Evolutionary conservation across 2,888 invertebrate species (phyloP), one percentile per base, ranked within the genome.

Genomic region (Ochlodes sylvanus): DNA sequence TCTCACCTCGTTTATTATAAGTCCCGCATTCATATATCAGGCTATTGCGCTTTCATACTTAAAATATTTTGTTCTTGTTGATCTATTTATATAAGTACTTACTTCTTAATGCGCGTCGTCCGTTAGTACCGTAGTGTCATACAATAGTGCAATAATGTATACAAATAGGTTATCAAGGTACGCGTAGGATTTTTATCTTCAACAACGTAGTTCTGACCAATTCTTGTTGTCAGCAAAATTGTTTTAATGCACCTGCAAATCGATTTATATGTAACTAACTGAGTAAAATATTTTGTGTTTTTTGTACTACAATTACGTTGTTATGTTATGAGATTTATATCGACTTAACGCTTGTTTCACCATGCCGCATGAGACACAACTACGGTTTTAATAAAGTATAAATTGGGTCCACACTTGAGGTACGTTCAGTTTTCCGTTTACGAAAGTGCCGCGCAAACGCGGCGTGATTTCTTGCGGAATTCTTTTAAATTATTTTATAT

Each of bases 1-100:
- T 66, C 65, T 52, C 65, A 44, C 66, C 66, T 66, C 60, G 50
- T 66, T 66, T 66, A 58, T 60, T 54, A 66, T 66, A 61, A 65
- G n/a, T 47, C 21, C 38, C 14, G 47, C 57, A 17, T 55, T 47
- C 47, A 64, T 64, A 64, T 64, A 19, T 64, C 64, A 57, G 57
- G 34, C 9, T 50, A 19, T 50, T 15, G 19, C 17, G 17, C 7
- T 7, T 21, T 57, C 19, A n/a, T 57, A 57, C 17, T 14, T 44
- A 7, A 15, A 44, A 44, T 44, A 15, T 44, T 44, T 44, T 15
- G 2, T 3, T 5, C 15, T 44, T 44, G n/a, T 44, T 15, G 15
- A 44, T 15, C 44, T 44, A 15, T 38, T 38, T 10, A 10, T 38
- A 10, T 10, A 38, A 38, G 27, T 27, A 27, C 27, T 27, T 27